Conservation (phyloP, 1,140 invertebrate species). For the Bombus haemorrhoidalis region DNA sequence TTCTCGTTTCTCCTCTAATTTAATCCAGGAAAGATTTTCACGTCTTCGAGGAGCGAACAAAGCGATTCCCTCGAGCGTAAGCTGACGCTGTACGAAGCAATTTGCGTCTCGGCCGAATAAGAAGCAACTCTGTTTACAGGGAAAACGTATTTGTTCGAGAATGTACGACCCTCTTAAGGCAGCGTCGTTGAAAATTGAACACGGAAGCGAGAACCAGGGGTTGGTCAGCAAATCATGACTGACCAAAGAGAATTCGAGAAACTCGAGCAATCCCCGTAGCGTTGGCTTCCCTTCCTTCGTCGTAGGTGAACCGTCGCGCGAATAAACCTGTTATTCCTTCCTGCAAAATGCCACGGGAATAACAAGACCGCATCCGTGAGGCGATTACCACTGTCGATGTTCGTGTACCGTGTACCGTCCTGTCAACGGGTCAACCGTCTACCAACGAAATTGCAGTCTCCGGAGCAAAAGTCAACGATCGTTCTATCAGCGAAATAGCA, state of each 20-base stretch:
- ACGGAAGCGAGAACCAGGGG: background rate
- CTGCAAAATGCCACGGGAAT: slow-evolving; percentile 52
- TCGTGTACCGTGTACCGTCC: background rate
- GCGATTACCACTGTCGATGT: slow-evolving; percentile 23
- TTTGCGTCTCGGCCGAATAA: background rate
- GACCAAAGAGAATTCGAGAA: slow-evolving; percentile 62
- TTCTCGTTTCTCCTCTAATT: background rate
- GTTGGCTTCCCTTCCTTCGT: background rate
- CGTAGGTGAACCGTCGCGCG: slow-evolving; percentile 5
- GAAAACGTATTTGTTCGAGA: slow-evolving; percentile 22
- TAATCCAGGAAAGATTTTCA: background rate
- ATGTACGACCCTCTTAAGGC: background rate
- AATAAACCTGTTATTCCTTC: slow-evolving; percentile 58
- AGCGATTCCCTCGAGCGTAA: background rate
- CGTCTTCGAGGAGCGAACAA: background rate
- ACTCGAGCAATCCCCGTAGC: slow-evolving; percentile 56
- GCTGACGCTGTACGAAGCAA: background rate
- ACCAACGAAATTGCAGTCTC: background rate
- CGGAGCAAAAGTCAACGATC: background rate
- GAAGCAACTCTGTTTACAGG: slow-evolving; percentile 6
- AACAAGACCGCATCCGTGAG: background rate
- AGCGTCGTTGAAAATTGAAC: slow-evolving; percentile 21
- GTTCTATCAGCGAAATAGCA: background rate
- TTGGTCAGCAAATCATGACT: slow-evolving; percentile 55
- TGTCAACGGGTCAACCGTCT: slow-evolving; percentile 35